Base-by-base conservation (phyloP, 1,140 invertebrate genomes). In the Megalonaias nervosa region DNA sequence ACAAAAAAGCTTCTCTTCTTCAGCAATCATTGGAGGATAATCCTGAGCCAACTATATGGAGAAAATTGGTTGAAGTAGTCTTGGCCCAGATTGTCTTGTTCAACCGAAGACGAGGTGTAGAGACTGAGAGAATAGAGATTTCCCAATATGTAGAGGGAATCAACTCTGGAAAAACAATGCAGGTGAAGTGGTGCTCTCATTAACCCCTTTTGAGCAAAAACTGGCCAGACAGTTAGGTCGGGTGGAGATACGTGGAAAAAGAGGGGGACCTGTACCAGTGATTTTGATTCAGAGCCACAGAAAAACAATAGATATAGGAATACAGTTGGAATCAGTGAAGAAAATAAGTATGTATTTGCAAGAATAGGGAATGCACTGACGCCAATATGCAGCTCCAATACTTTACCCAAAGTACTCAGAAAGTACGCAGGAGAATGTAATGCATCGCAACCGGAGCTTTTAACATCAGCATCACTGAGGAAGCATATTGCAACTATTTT, bases 201-300 rank as follows among this genome's bases (percentile, higher is more conserved):
- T 75, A 58, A 26, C 65, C 16, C 0, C 16, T 13, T 61, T 58
- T 66, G 6, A 38, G 13, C 58, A 21, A 21, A 14, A 38, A 4
- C 38, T 64, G 26, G 67, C 21, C 6, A 17, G 17, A 15, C 59
- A 1, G 14, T 62, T 76, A n/a, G 21, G 21, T 12, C 68, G 74
- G 17, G 65, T 72, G n/a, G 78, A 80, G 60, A 75, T 75, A 21
- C 16, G 21, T 17, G 78, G 73, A 17, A 76, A 75, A 67, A 55
- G 59, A 65, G 67, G 77, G n/a, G 26, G 67, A 56, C 23, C 21
- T 60, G 77, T 75, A 56, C 71, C 66, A 15, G 60, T 79, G 2
- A 23, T 79, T 17, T 58, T 74, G 17, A 60, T 71, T 26, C 21
- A 65, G 21, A 23, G 31, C 13, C 16, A n/a, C 26, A 17, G 15